Percentiles rank a stretch among this genome's conserved stretches.
Evolutionary conservation across 2,797 vertebrate species (phyloP).

Genomic region (Euphonia xanthogaster): DNA sequence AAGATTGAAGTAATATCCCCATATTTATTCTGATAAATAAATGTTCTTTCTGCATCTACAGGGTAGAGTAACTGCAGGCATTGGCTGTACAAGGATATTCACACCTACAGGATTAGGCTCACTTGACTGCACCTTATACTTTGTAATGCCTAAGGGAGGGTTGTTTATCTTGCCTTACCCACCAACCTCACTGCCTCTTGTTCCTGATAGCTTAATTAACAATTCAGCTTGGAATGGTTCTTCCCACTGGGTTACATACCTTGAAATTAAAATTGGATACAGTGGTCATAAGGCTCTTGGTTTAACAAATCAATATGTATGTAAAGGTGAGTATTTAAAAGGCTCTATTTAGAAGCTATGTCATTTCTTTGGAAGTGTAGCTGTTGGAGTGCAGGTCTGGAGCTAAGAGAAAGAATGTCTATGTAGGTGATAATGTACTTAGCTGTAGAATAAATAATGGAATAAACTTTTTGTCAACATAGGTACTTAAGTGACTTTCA

Average conservation of each 20-base stretch:
- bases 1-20: not conserved
- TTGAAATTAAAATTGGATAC: constrained; percentile 64
- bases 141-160: constrained; percentile 23
- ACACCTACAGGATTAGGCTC: constrained; percentile 64
- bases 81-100: constrained; percentile 53
- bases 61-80: constrained; percentile 26
- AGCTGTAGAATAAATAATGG: not conserved
- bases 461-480: not conserved
- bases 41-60: not conserved
- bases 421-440: not conserved
- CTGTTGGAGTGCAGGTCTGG: not conserved
- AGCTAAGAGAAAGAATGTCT: not conserved
- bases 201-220: constrained; percentile 69
- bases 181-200: constrained; percentile 50
- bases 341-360: not conserved
- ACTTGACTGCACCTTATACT: constrained; percentile 55
- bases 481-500: not conserved
- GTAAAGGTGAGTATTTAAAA: constrained; percentile 40
- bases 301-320: constrained; percentile 24
- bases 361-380: not conserved
- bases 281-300: constrained; percentile 38
- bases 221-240: constrained; percentile 50
- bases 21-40: constrained; percentile 34
- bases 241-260: constrained; percentile 62
- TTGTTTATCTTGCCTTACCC: constrained; percentile 54